Conservation (phyloP, 2,888 invertebrate genomes). For the Yponomeuta evonymella region DNA sequence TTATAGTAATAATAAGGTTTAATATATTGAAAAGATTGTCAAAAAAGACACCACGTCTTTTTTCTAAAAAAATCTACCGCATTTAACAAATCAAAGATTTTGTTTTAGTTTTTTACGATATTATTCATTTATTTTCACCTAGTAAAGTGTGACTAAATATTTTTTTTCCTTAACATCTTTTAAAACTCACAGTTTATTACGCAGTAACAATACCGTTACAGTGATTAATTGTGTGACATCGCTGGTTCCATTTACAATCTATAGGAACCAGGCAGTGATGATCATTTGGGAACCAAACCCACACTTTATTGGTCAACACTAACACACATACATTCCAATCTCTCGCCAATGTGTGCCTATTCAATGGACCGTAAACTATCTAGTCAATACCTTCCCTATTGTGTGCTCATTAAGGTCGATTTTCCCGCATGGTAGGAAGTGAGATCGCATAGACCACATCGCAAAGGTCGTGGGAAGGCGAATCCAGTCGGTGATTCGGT, state of each 20-base stretch:
- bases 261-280: neutral
- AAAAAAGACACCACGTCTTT: too few relatives aligned
- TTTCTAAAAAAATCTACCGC: too few relatives aligned
- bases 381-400: constrained; percentile 35
- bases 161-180: too few relatives aligned
- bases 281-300: constrained; percentile 9
- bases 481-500: constrained; percentile 55
- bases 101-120: too few relatives aligned
- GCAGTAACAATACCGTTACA: too few relatives aligned
- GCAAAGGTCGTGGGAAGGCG: constrained; percentile 68
- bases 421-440: constrained; percentile 61
- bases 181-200: too few relatives aligned
- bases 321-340: constrained; percentile 33
- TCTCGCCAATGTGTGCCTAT: constrained; percentile 50
- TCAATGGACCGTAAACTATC: constrained; percentile 53
- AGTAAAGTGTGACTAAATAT: too few relatives aligned
- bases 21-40: too few relatives aligned
- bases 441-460: constrained; percentile 66
- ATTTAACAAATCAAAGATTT: too few relatives aligned
- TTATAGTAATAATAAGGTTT: too few relatives aligned
- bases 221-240: too few relatives aligned
- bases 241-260: neutral
- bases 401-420: constrained; percentile 30
- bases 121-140: too few relatives aligned
- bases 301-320: constrained; percentile 61